phyloP scores from a whole-genome alignment of 2,113 vertebrate species.

The Myodes glareolus region DNA sequence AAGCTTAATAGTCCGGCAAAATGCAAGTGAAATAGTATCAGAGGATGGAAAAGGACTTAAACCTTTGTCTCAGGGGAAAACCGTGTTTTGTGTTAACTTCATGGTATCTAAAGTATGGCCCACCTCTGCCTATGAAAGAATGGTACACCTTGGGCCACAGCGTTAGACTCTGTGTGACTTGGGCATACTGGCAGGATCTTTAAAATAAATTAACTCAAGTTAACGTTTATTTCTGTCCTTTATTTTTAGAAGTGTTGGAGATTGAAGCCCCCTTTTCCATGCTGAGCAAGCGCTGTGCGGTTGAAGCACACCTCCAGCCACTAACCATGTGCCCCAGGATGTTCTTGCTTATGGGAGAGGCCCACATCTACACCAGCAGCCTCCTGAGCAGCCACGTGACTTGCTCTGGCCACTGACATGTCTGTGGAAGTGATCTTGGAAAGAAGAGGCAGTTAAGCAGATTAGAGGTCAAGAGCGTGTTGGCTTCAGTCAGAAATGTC shows the following conservation, averaged over 20 bases:
- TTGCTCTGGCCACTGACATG: slow-evolving; percentile 7
- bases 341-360: not conserved
- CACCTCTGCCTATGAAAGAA: not conserved
- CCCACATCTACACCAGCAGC: not conserved
- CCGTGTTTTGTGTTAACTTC: not conserved
- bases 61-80: slow-evolving; percentile 5
- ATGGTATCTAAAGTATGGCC: not conserved
- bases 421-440: not conserved
- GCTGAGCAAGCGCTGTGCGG: too few relatives aligned
- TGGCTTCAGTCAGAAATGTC: slow-evolving; percentile 20
- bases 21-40: not conserved
- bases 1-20: not conserved
- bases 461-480: not conserved
- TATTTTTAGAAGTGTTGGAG: not conserved
- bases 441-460: not conserved
- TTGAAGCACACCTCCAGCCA: not conserved
- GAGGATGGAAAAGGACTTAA: not conserved
- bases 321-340: not conserved
- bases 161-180: not conserved
- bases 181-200: not conserved
- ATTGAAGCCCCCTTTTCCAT: not conserved
- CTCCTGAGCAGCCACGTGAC: not conserved
- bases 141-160: not conserved
- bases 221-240: not conserved
- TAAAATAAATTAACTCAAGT: too few relatives aligned